phyloP scores from a whole-genome alignment of 2,888 invertebrate species.

The Zeuzera pyrina region DNA sequence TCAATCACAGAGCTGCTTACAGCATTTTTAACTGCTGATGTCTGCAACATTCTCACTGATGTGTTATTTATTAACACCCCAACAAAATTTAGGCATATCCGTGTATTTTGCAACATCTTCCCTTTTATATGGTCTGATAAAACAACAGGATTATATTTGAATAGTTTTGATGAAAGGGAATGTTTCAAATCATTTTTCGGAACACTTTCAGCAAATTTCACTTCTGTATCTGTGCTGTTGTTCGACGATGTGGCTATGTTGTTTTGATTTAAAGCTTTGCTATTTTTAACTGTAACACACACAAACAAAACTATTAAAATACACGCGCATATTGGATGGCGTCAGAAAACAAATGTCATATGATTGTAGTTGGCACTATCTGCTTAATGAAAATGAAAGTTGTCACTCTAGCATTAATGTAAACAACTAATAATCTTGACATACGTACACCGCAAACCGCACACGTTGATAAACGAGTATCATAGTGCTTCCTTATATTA shows the following conservation, averaged over 20 bases:
- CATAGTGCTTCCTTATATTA: background rate
- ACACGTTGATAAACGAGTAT: background rate
- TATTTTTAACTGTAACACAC: slow-evolving; percentile 63
- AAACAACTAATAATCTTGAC: slow-evolving; percentile 18
- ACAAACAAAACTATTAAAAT: slow-evolving; percentile 13
- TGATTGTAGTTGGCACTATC: slow-evolving; percentile 43
- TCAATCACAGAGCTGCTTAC: slow-evolving; percentile 47
- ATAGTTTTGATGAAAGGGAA: background rate
- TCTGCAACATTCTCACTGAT: slow-evolving; percentile 40
- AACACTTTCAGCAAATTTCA: slow-evolving; percentile 32
- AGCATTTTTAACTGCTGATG: slow-evolving; percentile 30
- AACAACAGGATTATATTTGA: slow-evolving; percentile 17
- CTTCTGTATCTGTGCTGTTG: slow-evolving; percentile 27
- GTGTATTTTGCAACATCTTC: slow-evolving; percentile 60
- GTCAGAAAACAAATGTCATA: slow-evolving; percentile 26
- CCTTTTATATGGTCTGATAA: slow-evolving; percentile 29
- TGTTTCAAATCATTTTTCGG: slow-evolving; percentile 26
- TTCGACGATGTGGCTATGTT: slow-evolving; percentile 31
- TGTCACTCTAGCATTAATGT: slow-evolving; percentile 21
- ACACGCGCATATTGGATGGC: slow-evolving; percentile 41
- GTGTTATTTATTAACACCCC: slow-evolving; percentile 43
- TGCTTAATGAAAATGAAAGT: slow-evolving; percentile 26
- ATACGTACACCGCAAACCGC: background rate
- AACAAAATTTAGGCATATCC: slow-evolving; percentile 43
- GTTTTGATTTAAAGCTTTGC: slow-evolving; percentile 48